Evolutionary conservation across 2,888 invertebrate species (phyloP).

Genomic region (Bombyx huttoni): DNA sequence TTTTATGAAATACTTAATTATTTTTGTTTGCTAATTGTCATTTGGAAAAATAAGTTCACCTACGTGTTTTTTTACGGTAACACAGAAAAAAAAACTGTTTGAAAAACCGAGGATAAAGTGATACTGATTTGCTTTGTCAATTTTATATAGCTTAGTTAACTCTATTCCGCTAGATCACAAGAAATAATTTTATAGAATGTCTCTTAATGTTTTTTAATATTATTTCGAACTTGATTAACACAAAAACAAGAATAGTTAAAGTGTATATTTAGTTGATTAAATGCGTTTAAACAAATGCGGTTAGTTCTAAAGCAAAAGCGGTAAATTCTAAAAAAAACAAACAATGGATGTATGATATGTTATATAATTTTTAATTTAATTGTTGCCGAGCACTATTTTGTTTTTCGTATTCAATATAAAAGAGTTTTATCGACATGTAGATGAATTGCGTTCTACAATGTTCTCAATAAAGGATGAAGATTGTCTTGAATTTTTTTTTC

Average conservation of each 20-base stretch:
- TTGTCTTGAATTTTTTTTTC: slow-evolving; percentile 19
- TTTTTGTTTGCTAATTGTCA: too few species aligned
- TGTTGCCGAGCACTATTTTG: slow-evolving; percentile 62
- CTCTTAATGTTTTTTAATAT: too few species aligned
- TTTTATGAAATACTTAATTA: too few species aligned
- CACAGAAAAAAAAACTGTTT: too few species aligned
- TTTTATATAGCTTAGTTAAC: too few species aligned
- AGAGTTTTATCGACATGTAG: slow-evolving; percentile 63
- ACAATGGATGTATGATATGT: slow-evolving; percentile 16
- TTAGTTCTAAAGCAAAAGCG: slow-evolving; percentile 1
- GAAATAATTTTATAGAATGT: too few species aligned
- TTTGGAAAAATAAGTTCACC: too few species aligned
- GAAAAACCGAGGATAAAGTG: too few species aligned
- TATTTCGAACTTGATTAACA: background rate
- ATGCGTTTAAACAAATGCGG: background rate
- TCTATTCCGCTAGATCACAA: too few species aligned
- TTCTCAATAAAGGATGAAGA: slow-evolving; percentile 64
- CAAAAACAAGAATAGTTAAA: background rate
- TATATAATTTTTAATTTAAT: slow-evolving; percentile 51
- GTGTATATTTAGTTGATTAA: background rate
- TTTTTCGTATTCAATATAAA: slow-evolving; percentile 53
- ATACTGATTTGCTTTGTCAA: too few species aligned
- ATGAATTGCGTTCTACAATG: slow-evolving; percentile 56
- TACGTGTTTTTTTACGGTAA: too few species aligned
- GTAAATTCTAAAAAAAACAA: background rate